Evolutionary conservation across 1,140 invertebrate genomes (phyloP), one percentile per base, ranked within the genome.

Genomic region (Dufourea novaeangliae): DNA sequence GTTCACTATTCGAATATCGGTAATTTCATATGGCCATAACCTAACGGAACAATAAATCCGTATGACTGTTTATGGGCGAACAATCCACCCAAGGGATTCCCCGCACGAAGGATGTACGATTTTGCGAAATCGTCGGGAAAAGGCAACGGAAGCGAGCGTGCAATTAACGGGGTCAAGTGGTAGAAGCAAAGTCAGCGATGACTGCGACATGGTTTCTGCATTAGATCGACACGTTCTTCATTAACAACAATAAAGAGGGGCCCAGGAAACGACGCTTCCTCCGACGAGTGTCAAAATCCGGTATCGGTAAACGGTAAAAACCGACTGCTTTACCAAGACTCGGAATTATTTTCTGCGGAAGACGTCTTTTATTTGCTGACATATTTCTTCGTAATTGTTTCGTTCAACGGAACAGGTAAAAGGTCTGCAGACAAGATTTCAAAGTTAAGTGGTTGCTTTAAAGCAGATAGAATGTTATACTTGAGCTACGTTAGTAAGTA

Each of bases 171-270:
- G 89, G 86, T 86, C 88, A 87, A 85, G 78, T 72, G 82, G 82
- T 66, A 63, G 62, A 79, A 37, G 76, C 52, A 82, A 46, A 50
- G 34, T 68, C 63, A 56, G 20, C 84, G 74, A 87, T 82, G 82
- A 84, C 78, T 84, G 77, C 20, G 66, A 91, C 90, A 91, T 68
- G 89, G 75, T 90, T 91, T 88, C 86, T 90, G 88, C 90, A 91
- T 91, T 91, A 91, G 85, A 90, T 86, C 77, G 85, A 89, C 87
- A 82, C 87, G 89, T 89, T 90, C 87, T 88, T 89, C 85, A 84
- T 89, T 86, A 90, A 83, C 79, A 84, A 87, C 87, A 89, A 89
- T 89, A 89, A 87, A 80, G 59, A 76, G 78, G 46, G 57, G 34
- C 73, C 70, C 86, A 84, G 88, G 86, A 89, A 88, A 74, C 67